Base-by-base conservation (phyloP, 2,797 vertebrate genomes). In the Hipposideros larvatus region DNA sequence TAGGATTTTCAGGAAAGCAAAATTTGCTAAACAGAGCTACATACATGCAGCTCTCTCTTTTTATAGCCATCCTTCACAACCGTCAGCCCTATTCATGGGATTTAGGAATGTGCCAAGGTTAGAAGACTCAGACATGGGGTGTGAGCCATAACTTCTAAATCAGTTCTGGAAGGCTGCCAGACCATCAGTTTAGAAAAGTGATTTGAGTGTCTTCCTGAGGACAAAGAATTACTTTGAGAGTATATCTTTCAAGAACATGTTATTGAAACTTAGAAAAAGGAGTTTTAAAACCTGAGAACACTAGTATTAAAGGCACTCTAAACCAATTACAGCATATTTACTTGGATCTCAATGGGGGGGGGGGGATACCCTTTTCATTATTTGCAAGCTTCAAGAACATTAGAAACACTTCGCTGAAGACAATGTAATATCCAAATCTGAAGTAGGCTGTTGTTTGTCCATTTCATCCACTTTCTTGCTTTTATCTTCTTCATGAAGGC, bases 211-310 rank as follows among this genome's bases (percentile, higher is more conserved):
- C 95, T 97, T 97, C 92, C 82, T 90, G 94, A 96, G 97, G 97
- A 97, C 97, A 97, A 97, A 98, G 96, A 97, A 97, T 97, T 97
- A 98, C 97, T 98, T 98, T 96, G 92, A 97, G 97, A 96, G 80
- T 96, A 73, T 95, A 93, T 97, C 95, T 98, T 97, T 97, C 95
- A 96, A 97, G 97, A 98, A 96, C 87, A 75, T 87, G 95, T 87
- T 98, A 97, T 97, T 98, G 97, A 97, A 97, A 97, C 91, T 97
- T 96, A 68, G 95, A 74, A 83, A 91, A 97, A 93, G 88, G 94
- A 97, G 87, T 96, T 97, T 97, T 97, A 96, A 97, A 97, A 97
- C 51, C 89, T 92, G 93, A 97, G 95, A 97, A 97, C 95, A 97
- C 93, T 97, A 71, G 96, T 96, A 97, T 98, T 97, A 97, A 96